A percentile compares a stretch with the other conserved stretches of the same genome.
phyloP scores from a whole-genome alignment of 2,797 vertebrate genomes.

The Oreochromis grahami region DNA sequence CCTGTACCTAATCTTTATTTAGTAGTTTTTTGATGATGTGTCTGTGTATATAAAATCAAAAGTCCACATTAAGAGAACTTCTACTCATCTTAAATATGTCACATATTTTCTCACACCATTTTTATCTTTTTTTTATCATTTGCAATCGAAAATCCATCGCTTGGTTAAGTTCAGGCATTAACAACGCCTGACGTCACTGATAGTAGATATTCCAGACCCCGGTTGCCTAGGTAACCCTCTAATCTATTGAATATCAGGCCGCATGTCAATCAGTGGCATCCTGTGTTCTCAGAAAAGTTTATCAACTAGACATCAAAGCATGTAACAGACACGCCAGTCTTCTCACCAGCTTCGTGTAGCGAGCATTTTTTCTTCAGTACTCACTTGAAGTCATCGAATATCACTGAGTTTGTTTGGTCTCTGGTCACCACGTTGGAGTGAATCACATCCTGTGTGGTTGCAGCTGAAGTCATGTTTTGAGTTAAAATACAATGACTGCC shows the following conservation, averaged over 20 bases:
- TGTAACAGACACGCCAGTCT: not conserved
- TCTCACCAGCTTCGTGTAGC: not conserved
- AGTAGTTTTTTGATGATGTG: accelerated
- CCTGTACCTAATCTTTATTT: not conserved
- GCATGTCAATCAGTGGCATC: not conserved
- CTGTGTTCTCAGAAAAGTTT: not conserved
- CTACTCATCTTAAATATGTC: not conserved
- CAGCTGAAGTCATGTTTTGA: not conserved
- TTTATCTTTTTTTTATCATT: not conserved
- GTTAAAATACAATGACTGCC: not conserved
- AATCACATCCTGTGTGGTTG: not conserved
- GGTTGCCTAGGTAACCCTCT: not conserved
- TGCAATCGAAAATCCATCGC: accelerated
- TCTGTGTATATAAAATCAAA: not conserved
- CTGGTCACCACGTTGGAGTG: not conserved
- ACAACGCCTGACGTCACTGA: not conserved
- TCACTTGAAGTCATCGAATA: not conserved
- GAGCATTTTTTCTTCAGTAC: not conserved
- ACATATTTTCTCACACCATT: not conserved
- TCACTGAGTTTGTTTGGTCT: not conserved
- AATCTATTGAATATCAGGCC: not conserved
- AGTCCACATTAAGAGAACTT: not conserved
- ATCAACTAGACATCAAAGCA: not conserved
- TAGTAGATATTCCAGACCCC: not conserved
- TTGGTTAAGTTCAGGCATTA: not conserved